These are phyloP conservation scores for Tetragonula carbonaria DNA, from an alignment of 2,888 invertebrate genomes.

Conservation along the genomic window DNA sequence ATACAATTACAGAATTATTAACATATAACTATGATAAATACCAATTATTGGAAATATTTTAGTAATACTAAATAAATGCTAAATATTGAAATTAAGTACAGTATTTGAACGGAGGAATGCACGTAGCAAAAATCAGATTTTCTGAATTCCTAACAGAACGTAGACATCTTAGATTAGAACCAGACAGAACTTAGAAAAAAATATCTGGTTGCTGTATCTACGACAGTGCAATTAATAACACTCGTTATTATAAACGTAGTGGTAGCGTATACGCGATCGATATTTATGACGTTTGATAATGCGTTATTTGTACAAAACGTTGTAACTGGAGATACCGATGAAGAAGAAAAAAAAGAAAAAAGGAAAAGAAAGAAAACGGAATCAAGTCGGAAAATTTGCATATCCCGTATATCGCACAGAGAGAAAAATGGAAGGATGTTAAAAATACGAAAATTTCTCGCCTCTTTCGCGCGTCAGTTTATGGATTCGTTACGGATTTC, in stretches of 20 bases:
- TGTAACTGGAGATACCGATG: conserved; percentile 1
- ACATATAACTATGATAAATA: no score
- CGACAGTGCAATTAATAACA: background rate
- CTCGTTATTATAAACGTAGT: background rate
- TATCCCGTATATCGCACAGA: background rate
- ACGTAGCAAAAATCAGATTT: no score
- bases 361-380: background rate
- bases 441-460: background rate
- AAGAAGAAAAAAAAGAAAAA: background rate
- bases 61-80: no score
- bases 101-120: no score
- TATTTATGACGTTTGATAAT: conserved; percentile 37
- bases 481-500: background rate
- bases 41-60: no score
- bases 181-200: no score
- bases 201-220: background rate
- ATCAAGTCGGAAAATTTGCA: conserved; percentile 16
- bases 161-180: no score
- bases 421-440: background rate
- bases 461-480: background rate
- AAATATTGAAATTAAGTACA: no score
- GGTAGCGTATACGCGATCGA: background rate
- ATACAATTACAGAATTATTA: no score
- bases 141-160: no score
- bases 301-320: conserved; percentile 19